Base-by-base conservation (phyloP, 2,888 invertebrate species). In the Ischnura elegans region DNA sequence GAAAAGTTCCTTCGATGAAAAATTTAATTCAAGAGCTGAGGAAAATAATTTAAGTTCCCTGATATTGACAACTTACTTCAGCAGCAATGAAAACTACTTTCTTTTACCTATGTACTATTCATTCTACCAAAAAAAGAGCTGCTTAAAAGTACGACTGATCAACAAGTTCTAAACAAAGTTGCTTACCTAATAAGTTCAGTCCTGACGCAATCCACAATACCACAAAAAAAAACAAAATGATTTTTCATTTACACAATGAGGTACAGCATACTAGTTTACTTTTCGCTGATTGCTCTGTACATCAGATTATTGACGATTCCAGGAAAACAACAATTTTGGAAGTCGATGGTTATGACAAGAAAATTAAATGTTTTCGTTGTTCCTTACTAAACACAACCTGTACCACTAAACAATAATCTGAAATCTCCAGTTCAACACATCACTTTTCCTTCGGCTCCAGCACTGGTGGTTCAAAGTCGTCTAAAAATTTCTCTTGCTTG, bases 401-500 rank as follows among this genome's bases (percentile, higher is more conserved):
- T 13, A 8, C 16, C 76, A 76, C 36, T 76, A 76, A 25, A 76
- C 29, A 76, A 61, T 25, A 61, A n/a, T 61, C n/a, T 25, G 61
- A n/a, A n/a, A 4, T 25, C 25, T 61, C n/a, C 4, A 0, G 76
- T 76, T 16, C 36, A 46, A 0, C 0, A 36, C 10, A 25, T 87
- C 66, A 93, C 61, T 87, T 61, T 13, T 66, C 66, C 46, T 29
- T 87, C 19, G 66, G 8, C 29, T 93, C 93, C 0, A 87, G 61
- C 6, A 19, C 97, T 0, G 98, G 98, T 95, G 98, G 98, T 94
- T 99, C 98, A 95, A 99, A 98, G 95, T 99, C 99, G 96, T 99
- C 99, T 94, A 99, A 97, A 96, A 99, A 99, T 93, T 97, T 98
- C 96, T 99, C 99, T 95, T 99, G 99, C 95, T 98, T 98, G 93